A percentile compares a stretch with the other conserved stretches of the same genome.
These are phyloP conservation scores for Catocala fraxini DNA, from an alignment of 2,888 invertebrate genomes.

Conservation along the genomic window DNA sequence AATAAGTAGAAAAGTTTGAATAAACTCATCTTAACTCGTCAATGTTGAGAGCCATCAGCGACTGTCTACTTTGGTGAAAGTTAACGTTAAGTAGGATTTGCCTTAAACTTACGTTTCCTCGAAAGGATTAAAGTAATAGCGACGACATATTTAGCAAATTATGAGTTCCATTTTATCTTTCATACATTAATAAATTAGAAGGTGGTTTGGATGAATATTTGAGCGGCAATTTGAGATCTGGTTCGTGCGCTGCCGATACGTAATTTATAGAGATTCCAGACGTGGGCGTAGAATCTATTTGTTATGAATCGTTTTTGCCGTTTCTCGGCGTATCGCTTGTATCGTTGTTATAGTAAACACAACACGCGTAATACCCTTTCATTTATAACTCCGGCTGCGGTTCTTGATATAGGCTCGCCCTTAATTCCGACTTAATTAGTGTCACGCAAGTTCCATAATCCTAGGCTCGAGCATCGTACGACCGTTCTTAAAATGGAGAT, in stretches of 20 bases:
- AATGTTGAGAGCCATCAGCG: slow-evolving; percentile 82
- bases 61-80: slow-evolving; percentile 83
- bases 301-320: slow-evolving; percentile 55
- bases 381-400: slow-evolving; percentile 85
- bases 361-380: slow-evolving; percentile 84
- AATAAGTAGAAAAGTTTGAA: slow-evolving; percentile 84
- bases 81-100: slow-evolving; percentile 85
- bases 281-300: slow-evolving; percentile 36
- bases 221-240: slow-evolving; percentile 38
- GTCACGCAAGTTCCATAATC: slow-evolving; percentile 87
- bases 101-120: slow-evolving; percentile 77
- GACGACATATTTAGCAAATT: slow-evolving; percentile 68
- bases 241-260: slow-evolving; percentile 27
- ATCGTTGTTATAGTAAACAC: slow-evolving; percentile 73
- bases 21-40: slow-evolving; percentile 80
- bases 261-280: slow-evolving; percentile 29
- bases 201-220: slow-evolving; percentile 39
- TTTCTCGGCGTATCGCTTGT: slow-evolving; percentile 54
- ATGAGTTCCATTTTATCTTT: slow-evolving; percentile 39
- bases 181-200: slow-evolving; percentile 35
- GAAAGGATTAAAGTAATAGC: slow-evolving; percentile 81
- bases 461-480: slow-evolving; percentile 83
- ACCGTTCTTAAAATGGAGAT: slow-evolving; percentile 88
- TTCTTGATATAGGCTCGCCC: slow-evolving; percentile 85
- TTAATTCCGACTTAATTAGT: slow-evolving; percentile 87